phyloP scores from a whole-genome alignment of 2,113 vertebrate genomes.

The Synodontis membranacea region DNA sequence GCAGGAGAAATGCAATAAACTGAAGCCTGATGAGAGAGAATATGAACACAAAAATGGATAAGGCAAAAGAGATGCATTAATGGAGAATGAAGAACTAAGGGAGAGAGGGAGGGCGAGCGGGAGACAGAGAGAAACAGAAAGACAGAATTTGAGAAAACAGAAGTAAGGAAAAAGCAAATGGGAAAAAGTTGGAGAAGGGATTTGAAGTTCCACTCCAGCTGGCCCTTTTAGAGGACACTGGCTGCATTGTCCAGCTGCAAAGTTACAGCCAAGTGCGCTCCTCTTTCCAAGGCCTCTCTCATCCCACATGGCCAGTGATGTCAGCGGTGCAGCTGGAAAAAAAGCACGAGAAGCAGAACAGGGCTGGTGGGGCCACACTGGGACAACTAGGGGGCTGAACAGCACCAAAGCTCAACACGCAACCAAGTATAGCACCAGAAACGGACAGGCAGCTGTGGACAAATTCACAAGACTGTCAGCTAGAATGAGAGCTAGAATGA shows the following conservation, averaged over 20 bases:
- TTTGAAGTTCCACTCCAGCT: slow-evolving; percentile 62
- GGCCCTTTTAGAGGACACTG: slow-evolving; percentile 61
- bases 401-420: slow-evolving; percentile 1
- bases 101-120: slow-evolving; percentile 23
- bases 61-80: neutral
- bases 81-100: neutral
- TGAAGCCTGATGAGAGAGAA: slow-evolving; percentile 25
- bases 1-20: slow-evolving; percentile 38
- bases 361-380: slow-evolving; percentile 12
- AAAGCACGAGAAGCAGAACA: slow-evolving; percentile 7
- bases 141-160: neutral
- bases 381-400: slow-evolving; percentile 14
- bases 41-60: neutral
- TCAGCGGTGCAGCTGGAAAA: slow-evolving; percentile 51
- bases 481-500: neutral
- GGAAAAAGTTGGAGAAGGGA: slow-evolving; percentile 52
- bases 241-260: slow-evolving; percentile 59
- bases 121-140: neutral
- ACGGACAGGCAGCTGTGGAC: slow-evolving; percentile 14
- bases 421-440: slow-evolving; percentile 4
- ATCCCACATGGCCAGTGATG: slow-evolving; percentile 57
- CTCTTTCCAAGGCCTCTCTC: slow-evolving; percentile 44
- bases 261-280: slow-evolving; percentile 55
- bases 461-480: slow-evolving; percentile 26
- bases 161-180: slow-evolving; percentile 6